phyloP scores from a whole-genome alignment of 2,888 invertebrate genomes.

The Aspidiotus destructor region DNA sequence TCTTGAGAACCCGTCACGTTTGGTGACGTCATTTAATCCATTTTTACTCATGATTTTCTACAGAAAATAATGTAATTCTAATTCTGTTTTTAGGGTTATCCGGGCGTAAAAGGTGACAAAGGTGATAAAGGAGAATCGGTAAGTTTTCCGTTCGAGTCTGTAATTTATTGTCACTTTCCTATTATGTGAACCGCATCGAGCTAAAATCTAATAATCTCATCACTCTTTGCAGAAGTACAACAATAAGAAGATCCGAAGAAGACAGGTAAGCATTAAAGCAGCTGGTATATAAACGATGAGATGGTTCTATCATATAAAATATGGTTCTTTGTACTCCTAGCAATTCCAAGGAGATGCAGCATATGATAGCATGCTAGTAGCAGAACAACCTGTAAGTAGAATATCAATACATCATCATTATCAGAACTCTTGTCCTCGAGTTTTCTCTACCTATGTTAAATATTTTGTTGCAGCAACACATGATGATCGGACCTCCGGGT shows the following conservation, averaged over 20 bases:
- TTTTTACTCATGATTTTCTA: no score
- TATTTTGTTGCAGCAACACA: slow-evolving; percentile 19
- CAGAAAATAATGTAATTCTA: neutral
- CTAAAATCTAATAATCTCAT: neutral
- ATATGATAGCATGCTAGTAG: slow-evolving; percentile 33
- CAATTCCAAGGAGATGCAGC: slow-evolving; percentile 34
- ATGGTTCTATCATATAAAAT: neutral
- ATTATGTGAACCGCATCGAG: neutral
- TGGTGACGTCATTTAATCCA: no score
- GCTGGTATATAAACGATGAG: no score
- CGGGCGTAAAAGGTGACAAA: slow-evolving; percentile 80
- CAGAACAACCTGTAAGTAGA: slow-evolving; percentile 32
- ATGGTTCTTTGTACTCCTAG: neutral
- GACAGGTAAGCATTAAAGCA: slow-evolving; percentile 52
- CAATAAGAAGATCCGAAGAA: slow-evolving; percentile 61
- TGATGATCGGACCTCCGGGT: slow-evolving; percentile 41
- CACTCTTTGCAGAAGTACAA: slow-evolving; percentile 34
- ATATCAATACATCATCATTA: neutral
- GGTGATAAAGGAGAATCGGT: slow-evolving; percentile 90
- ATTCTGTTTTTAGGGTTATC: slow-evolving; percentile 54
- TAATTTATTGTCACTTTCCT: slow-evolving; percentile 36
- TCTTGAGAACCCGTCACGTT: no score
- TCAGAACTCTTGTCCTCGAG: no score
- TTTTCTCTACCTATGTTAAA: no score
- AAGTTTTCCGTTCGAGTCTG: slow-evolving; percentile 43